Evolutionary conservation across 2,888 invertebrate species (phyloP).

Genomic region (Limenitis camilla): DNA sequence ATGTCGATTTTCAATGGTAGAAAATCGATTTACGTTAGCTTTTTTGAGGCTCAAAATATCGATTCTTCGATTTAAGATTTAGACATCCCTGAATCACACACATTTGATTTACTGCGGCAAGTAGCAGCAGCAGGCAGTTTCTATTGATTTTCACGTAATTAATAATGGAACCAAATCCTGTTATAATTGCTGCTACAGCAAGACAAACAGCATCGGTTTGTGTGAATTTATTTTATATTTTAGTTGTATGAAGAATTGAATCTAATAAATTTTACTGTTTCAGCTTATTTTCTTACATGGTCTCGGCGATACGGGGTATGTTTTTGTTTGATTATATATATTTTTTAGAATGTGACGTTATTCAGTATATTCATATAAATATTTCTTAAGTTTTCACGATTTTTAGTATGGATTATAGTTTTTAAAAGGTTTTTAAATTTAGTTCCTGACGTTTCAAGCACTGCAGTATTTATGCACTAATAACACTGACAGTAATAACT

Average conservation of each 20-base stretch:
- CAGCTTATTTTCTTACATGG: slow-evolving; percentile 97
- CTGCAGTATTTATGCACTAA: too few species aligned
- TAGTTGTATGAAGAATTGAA: background rate
- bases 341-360: background rate
- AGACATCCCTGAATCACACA: background rate
- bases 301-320: slow-evolving; percentile 92
- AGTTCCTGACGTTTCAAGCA: too few species aligned
- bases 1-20: too few species aligned
- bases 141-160: slow-evolving; percentile 45
- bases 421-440: too few species aligned
- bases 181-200: slow-evolving; percentile 86
- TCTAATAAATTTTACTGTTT: slow-evolving; percentile 48
- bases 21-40: too few species aligned
- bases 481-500: too few species aligned
- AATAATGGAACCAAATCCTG: slow-evolving; percentile 78
- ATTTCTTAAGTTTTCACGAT: too few species aligned
- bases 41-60: too few species aligned
- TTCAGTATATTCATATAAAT: too few species aligned
- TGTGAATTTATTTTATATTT: slow-evolving; percentile 17
- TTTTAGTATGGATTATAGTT: too few species aligned
- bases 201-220: slow-evolving; percentile 91
- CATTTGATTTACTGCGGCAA: slow-evolving; percentile 7
- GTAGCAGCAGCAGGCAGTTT: slow-evolving; percentile 21
- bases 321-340: slow-evolving; percentile 3
- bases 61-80: too few species aligned